Evolutionary conservation across 2,797 vertebrate genomes (phyloP).

Genomic region (Alauda arvensis): DNA sequence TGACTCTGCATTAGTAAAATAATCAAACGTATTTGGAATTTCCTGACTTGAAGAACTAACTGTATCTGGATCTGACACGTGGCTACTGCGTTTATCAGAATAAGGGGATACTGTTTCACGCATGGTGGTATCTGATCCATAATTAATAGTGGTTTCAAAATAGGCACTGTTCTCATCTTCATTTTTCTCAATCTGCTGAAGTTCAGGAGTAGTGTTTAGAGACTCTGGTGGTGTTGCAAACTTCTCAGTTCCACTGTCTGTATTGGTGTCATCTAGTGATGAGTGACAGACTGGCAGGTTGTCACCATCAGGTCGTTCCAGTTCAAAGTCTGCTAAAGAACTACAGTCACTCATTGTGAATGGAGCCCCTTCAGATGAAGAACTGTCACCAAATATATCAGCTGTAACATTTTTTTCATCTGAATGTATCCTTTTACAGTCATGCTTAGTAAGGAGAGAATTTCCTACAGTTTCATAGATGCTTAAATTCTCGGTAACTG

Average conservation of each 20-base stretch:
- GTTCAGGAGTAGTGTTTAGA: not conserved
- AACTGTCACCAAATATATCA: not conserved
- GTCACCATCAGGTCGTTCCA: not conserved
- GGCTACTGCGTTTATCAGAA: rapidly evolving
- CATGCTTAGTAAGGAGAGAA: not conserved
- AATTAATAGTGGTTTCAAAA: not conserved
- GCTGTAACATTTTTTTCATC: not conserved
- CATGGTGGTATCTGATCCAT: not conserved
- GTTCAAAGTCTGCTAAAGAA: slow-evolving; percentile 36
- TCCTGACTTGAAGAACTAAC: not conserved
- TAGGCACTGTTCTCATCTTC: not conserved
- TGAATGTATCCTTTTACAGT: not conserved
- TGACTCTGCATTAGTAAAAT: not conserved
- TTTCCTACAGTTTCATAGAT: not conserved
- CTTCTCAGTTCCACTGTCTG: not conserved
- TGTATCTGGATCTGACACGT: rapidly evolving
- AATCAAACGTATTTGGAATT: not conserved
- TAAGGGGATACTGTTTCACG: not conserved
- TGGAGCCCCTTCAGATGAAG: slow-evolving; percentile 61
- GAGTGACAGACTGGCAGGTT: not conserved
- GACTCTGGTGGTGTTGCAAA: not conserved
- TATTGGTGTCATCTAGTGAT: rapidly evolving
- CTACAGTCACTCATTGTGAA: slow-evolving; percentile 68
- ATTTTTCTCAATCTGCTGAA: not conserved
- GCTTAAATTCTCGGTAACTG: not conserved